These are phyloP conservation scores for Creontiades dilutus DNA, from an alignment of 2,888 invertebrate genomes.

Conservation along the genomic window DNA sequence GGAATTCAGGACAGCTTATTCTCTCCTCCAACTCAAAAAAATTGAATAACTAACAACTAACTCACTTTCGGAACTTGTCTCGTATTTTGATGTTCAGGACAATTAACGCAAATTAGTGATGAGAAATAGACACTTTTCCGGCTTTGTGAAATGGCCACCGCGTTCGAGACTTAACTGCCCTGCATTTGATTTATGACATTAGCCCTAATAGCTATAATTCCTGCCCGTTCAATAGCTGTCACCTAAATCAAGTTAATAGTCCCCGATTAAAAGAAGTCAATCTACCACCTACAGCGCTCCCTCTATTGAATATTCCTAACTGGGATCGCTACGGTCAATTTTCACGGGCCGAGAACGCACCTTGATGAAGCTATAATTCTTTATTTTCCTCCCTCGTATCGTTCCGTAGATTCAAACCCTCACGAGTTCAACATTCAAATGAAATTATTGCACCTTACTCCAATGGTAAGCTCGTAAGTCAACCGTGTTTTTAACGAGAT, in stretches of 20 bases:
- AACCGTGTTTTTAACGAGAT: neutral
- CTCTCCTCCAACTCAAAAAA: too few species aligned
- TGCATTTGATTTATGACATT: neutral
- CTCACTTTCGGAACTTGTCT: too few species aligned
- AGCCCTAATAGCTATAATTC: neutral
- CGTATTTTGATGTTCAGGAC: too few species aligned
- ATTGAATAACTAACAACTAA: too few species aligned
- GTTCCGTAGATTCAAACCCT: neutral
- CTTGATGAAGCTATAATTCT: constrained; percentile 24
- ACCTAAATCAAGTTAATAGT: neutral
- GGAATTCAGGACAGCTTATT: too few species aligned
- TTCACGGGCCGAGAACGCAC: neutral
- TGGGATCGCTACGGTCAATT: neutral
- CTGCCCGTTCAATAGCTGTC: constrained; percentile 14
- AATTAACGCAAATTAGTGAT: too few species aligned
- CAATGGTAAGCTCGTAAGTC: neutral
- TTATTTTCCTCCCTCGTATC: neutral
- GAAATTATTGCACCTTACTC: neutral
- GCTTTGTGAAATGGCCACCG: neutral
- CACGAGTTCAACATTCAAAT: neutral
- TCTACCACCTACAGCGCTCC: constrained; percentile 25
- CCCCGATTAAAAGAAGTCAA: constrained; percentile 17
- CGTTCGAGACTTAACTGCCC: neutral
- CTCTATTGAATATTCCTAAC: constrained; percentile 26
- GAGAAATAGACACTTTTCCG: too few species aligned